These are phyloP conservation scores for Drosophila borealis DNA, from an alignment of 2,888 invertebrate species.

Conservation along the genomic window DNA sequence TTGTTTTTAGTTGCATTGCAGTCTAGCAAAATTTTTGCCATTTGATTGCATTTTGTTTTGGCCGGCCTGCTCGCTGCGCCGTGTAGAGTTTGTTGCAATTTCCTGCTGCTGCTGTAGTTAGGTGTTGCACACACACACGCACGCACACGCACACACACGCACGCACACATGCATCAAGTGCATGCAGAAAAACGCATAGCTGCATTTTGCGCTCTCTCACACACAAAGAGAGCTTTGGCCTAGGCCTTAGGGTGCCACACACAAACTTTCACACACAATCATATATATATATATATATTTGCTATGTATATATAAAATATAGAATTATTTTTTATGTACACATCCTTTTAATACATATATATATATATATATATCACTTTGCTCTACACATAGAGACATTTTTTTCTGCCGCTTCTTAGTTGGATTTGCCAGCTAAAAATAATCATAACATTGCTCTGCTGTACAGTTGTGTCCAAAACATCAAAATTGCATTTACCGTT, in stretches of 20 bases:
- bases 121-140: constrained; percentile 50
- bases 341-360: not conserved
- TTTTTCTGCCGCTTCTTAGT: constrained; percentile 63
- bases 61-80: constrained; percentile 29
- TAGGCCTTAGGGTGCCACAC: constrained; percentile 50
- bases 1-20: constrained; percentile 68
- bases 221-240: constrained; percentile 39
- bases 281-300: constrained; percentile 10
- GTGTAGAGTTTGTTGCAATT: constrained; percentile 62
- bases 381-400: constrained; percentile 13
- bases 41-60: constrained; percentile 73
- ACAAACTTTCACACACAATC: constrained; percentile 13
- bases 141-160: constrained; percentile 6
- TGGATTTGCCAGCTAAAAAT: constrained; percentile 75
- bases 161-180: constrained; percentile 16
- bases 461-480: constrained; percentile 72
- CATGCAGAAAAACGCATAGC: constrained; percentile 71
- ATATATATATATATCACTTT: constrained; percentile 6
- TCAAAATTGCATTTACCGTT: constrained; percentile 27
- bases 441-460: constrained; percentile 51
- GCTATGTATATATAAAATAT: constrained; percentile 47
- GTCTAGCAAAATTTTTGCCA: constrained; percentile 78
- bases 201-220: constrained; percentile 60
- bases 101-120: constrained; percentile 58
- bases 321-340: constrained; percentile 40